Base-by-base conservation (phyloP, 2,888 invertebrate genomes). In the Melanophora roralis region DNA sequence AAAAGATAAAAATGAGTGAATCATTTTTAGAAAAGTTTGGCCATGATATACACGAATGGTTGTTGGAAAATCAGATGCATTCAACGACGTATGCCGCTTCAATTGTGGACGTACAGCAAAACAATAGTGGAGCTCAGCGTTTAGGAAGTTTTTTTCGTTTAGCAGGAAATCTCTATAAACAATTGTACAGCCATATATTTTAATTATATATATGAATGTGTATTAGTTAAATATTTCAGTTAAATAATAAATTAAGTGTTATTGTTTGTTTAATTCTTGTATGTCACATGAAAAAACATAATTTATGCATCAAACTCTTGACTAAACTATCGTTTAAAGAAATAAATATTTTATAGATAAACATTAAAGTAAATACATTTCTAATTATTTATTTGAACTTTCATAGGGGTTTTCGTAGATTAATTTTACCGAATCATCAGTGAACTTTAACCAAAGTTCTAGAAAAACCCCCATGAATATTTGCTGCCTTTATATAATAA, bases 1-100 rank as follows among this genome's bases (percentile, higher is more conserved):
- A 84, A 16, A 86, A 84, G 34, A 68, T 85, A 6, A 83, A 80
- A 19, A 83, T 81, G 6, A 84, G 64, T 11, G 87, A 88, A 72
- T 34, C 75, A 8, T 88, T 88, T 60, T 60, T 84, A 45, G 84
- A 86, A 8, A 87, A 85, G 60, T 88, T 85, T 59, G 85, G 83
- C 53, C 75, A 77, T 3, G 83, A 85, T 32, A 87, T 88, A n/a
- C 83, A 87, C 72, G 82, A 84, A 11, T 88, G 88, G 88, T 68
- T 88, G 19, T 38, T 83, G 3, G 64, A 49, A 16, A 67, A 80
- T 51, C 62, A 72, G 38, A 57, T 83, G 3, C 78, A 81, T 8
- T 53, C 45, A 12, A 34, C 73, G 9, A 43, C 82, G 1, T 75
- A 74, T 81, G 82, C 83, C 2, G 84, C 84, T 3, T 83, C 86